Percentiles rank a stretch among this genome's conserved stretches.
Conservation (phyloP, 2,113 vertebrate species). For the Forbesichthys agassizii region DNA sequence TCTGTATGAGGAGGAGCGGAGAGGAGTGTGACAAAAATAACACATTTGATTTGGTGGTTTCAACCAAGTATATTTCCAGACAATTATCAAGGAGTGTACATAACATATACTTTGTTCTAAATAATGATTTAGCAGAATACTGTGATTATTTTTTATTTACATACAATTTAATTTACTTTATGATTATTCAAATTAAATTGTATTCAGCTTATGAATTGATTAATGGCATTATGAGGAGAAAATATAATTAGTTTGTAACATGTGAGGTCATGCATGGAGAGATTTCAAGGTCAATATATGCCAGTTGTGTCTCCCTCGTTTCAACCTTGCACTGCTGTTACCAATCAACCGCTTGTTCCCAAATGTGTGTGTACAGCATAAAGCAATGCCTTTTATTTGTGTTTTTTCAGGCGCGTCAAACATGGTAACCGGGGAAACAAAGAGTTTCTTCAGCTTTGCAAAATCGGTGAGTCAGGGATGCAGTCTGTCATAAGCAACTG, state of each 20-base stretch:
- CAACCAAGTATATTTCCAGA: no score
- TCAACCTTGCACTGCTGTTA: constrained; percentile 26
- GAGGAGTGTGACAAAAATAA: no score
- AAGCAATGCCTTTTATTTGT: constrained; percentile 52
- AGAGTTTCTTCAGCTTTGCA: constrained; percentile 99
- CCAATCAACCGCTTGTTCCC: constrained; percentile 37
- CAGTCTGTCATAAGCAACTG: constrained; percentile 41
- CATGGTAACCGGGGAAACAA: constrained; percentile 99
- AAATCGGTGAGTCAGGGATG: constrained; percentile 90
- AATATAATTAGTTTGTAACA: constrained; percentile 25
- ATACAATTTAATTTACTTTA: constrained; percentile 41
- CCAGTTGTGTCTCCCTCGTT: constrained; percentile 18
- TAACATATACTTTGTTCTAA: no score
- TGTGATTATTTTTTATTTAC: constrained; percentile 14
- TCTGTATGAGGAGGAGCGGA: no score
- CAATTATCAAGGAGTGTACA: no score
- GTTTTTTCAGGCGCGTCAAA: constrained; percentile 92
- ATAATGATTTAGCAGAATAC: no score
- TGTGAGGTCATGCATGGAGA: constrained; percentile 36
- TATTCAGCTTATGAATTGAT: constrained; percentile 41
- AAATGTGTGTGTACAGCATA: constrained; percentile 27
- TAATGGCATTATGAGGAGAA: constrained; percentile 39
- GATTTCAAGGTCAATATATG: constrained; percentile 45
- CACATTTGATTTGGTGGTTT: no score
- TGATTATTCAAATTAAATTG: constrained; percentile 22